Evolutionary conservation across 2,113 vertebrate species (phyloP), one percentile per base, ranked within the genome.

Genomic region (Damaliscus lunatus): DNA sequence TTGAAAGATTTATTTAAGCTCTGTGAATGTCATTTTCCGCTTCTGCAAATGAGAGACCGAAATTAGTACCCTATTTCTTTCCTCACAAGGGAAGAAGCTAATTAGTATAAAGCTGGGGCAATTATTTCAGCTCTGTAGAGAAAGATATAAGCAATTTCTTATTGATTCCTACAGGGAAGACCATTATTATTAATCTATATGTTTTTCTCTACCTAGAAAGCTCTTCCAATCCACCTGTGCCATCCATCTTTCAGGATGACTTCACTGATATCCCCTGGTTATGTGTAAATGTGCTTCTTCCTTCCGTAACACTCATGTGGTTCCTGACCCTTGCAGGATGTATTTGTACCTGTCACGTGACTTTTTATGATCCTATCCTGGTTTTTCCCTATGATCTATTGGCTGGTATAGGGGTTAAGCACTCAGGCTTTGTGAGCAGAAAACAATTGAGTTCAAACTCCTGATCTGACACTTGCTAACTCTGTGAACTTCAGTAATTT

Each of bases 21-120:
- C 80, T 93, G 43, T 55, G 67, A 55, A 74, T 94, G 60, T 95
- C 91, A 89, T 92, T 97, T 97, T 97, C 74, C 23, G 78, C 52
- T 95, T 94, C 50, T 71, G 91, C 86, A 98, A 98, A 96, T 53
- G 55, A 97, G 87, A 95, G 50, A 82, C 88, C 60, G 60, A 97
- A 98, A 97, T 97, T 93, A 96, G 71, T 94, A 91, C 67, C 53
- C 11, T 40, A 81, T 94, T 97, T 92, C 82, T 97, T 97, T 88
- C 50, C 90, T 98, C 95, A 74, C 80, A 50, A 71, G 91, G 91
- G 67, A 96, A 83, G 96, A 96, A 95, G 33, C 55, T 94, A 94
- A 97, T 98, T 97, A 96, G 78, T 92, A 83, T 88, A 97, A 96
- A 96, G 55, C 71, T 62, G 40, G 91, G 64, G 60, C 78, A 98